Base-by-base conservation (phyloP, 2,888 invertebrate genomes). In the Timandra comae region DNA sequence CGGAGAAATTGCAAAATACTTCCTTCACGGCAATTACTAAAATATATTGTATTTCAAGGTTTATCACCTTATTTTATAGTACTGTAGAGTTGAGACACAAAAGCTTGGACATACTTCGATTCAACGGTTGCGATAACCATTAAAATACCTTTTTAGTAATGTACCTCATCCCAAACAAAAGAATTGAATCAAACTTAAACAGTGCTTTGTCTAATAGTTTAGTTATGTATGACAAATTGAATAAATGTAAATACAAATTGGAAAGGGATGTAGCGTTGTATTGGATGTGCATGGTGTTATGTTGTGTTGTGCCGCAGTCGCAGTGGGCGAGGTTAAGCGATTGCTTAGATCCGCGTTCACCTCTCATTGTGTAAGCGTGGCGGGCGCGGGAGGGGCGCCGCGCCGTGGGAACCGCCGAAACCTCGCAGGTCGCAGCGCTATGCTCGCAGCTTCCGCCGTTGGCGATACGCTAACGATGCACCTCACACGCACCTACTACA, bases 271-370 rank as follows among this genome's bases (percentile, higher is more conserved):
- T 38, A 27, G 21, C 35, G 36, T 35, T 30, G 33, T 43, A 41
- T 41, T 41, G 41, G 37, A 35, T 38, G 49, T 47, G 49, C 47
- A 62, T 64, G 49, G 52, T 50, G 52, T 51, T 46, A 52, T 52
- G 60, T 53, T 50, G 46, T 38, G 45, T 45, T 38, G 56, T 48
- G 58, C 56, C 56, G 58, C 68, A 55, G 67, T 72, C 71, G 71
- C 75, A 74, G 75, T 82, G 82, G 84, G 84, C 82, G 84, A 84
- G 84, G 84, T 84, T 84, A 82, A 85, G 80, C 81, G 82, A 81
- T 82, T 84, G 84, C 81, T 81, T 82, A 84, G 84, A 85, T 84
- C 84, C 84, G 82, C 80, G 84, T 84, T 84, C 82, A 81, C 82
- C 81, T 82, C 74, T 79, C 75, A 82, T 84, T 85, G 84, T 85